phyloP scores from a whole-genome alignment of 2,888 invertebrate genomes.

The Hetaerina titia region DNA sequence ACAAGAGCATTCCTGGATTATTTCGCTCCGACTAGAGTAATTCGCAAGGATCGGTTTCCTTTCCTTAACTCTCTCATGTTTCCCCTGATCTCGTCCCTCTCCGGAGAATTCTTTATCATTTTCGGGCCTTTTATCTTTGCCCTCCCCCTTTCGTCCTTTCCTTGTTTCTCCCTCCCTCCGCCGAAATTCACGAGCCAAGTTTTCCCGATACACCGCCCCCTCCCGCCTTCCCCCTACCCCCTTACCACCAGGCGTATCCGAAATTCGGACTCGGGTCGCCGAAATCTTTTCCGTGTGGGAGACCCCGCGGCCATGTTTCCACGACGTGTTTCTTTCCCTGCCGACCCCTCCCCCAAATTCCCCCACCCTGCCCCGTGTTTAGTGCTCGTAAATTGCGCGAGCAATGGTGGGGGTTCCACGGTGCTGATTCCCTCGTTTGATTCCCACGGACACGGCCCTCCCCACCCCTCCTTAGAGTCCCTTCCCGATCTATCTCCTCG shows the following conservation, averaged over 20 bases:
- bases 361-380: background rate
- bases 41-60: background rate
- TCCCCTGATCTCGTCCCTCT: background rate
- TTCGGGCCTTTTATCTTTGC: background rate
- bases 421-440: slow-evolving; percentile 9
- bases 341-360: background rate
- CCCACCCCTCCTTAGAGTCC: background rate
- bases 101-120: background rate
- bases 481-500: background rate
- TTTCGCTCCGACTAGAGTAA: background rate
- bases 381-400: background rate
- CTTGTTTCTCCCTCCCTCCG: background rate
- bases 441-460: background rate
- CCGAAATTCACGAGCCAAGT: background rate
- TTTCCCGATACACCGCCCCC: background rate
- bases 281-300: background rate
- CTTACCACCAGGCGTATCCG: background rate
- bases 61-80: background rate
- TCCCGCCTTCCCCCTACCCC: background rate
- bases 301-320: background rate
- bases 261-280: background rate
- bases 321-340: background rate
- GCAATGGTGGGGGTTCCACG: background rate
- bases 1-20: background rate
- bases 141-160: background rate